Evolutionary conservation across 1,140 invertebrate genomes (phyloP), one percentile per base, ranked within the genome.

Genomic region (Camponotus pennsylvanicus): DNA sequence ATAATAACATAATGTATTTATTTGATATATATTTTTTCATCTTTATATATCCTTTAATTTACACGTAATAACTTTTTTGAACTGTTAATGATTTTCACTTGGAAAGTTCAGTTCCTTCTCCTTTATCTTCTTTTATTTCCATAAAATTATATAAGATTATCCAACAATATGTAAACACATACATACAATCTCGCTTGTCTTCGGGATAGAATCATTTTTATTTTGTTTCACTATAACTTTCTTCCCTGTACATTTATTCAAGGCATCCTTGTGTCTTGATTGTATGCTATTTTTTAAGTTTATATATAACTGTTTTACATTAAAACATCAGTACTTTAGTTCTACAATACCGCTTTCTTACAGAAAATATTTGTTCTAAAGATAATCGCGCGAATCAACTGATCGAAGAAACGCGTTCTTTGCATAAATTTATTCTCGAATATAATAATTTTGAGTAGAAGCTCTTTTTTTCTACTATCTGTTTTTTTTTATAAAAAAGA

Each of bases 91-190:
- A 73, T 34, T 83, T 83, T 83, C 37, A 32, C 59, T 34, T 27
- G 27, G 1, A 59, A 37, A 45, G 37, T 70, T 59, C 70, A 67
- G 57, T 87, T 61, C 21, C 27, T 73, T 52, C 18, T n/a, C 15
- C 27, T 8, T 15, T 18, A 32, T 79, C 45, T 61, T 5, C 0
- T 34, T 42, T 13, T 21, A 55, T 55, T 52, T 63, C 2, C 57
- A 42, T 57, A 42, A 64, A 3, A 59, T 63, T 84, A 55, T 59
- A 90, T 87, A 89, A 92, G 64, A 92, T 90, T 92, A 88, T 86
- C 63, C 78, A 92, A 90, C 90, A 91, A 90, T 78, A 84, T 90
- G 77, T 91, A 88, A 88, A 87, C 82, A 87, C 85, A 78, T 42
- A 21, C 11, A 32, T 88, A 85, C 57, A 84, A 82, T 1, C 64